Conservation (phyloP, 2,888 invertebrate species). For the Magallana nippona region DNA sequence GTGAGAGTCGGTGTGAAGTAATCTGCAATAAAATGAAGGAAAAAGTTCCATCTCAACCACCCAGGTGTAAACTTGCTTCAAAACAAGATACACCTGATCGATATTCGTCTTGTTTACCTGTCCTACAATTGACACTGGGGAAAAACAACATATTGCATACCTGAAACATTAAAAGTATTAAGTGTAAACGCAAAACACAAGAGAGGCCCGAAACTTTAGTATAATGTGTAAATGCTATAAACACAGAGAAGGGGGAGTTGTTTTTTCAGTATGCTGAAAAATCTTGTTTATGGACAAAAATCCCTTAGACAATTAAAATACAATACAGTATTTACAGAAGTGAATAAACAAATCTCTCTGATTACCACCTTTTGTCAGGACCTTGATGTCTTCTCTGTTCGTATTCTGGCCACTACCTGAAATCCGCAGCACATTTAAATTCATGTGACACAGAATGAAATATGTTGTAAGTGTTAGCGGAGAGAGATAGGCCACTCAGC, state of each 20-base stretch:
- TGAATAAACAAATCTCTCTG: slow-evolving; percentile 28
- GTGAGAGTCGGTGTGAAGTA: too few relatives aligned
- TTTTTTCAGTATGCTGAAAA: too few relatives aligned
- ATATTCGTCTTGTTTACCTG: not conserved
- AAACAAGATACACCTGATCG: not conserved
- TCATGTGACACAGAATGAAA: slow-evolving; percentile 32
- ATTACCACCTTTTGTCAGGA: not conserved
- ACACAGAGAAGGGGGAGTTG: too few relatives aligned
- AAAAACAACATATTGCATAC: too few relatives aligned
- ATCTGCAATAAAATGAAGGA: not conserved
- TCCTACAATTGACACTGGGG: not conserved
- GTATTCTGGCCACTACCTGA: not conserved
- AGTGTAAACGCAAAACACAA: too few relatives aligned
- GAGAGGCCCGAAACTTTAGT: too few relatives aligned
- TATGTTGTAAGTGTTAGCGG: slow-evolving; percentile 16
- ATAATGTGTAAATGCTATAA: too few relatives aligned
- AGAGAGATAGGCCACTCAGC: slow-evolving; percentile 35
- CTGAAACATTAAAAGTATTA: too few relatives aligned
- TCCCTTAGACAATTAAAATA: not conserved
- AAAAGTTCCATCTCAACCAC: not conserved
- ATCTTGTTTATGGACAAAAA: not conserved
- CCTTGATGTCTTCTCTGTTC: not conserved
- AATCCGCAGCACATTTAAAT: slow-evolving; percentile 32
- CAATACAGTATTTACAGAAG: not conserved
- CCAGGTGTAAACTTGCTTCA: not conserved